These are phyloP conservation scores for Halictus ligatus DNA, from an alignment of 2,888 invertebrate species.

Conservation along the genomic window DNA sequence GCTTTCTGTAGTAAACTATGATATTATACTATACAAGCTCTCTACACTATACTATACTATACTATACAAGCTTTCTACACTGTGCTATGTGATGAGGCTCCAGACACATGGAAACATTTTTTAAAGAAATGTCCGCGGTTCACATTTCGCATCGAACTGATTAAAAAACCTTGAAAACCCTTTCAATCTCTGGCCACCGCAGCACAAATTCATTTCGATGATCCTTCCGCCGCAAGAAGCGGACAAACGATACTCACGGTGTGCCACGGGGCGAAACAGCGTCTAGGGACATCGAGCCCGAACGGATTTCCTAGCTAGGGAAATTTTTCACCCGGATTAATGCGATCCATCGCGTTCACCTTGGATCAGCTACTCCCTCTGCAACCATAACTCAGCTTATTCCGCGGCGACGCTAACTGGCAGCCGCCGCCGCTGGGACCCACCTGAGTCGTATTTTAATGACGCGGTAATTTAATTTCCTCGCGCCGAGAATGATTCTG, in stretches of 20 bases:
- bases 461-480: conserved; percentile 35
- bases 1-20: too few species aligned
- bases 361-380: not conserved
- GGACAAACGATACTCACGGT: not conserved
- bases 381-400: conserved; percentile 21
- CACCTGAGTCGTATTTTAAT: conserved; percentile 24
- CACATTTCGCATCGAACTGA: too few species aligned
- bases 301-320: not conserved
- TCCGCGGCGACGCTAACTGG: not conserved
- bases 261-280: not conserved
- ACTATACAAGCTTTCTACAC: too few species aligned
- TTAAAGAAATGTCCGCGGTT: too few species aligned
- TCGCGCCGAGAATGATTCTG: not conserved
- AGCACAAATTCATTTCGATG: not conserved
- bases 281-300: not conserved
- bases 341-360: not conserved
- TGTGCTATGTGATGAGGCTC: too few species aligned
- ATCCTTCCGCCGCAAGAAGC: not conserved
- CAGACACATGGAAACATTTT: too few species aligned
- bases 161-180: not conserved
- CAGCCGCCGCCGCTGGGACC: not conserved
- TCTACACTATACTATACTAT: too few species aligned
- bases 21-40: too few species aligned
- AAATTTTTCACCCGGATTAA: not conserved
- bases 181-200: not conserved